These are phyloP conservation scores for Nomada lathburiana DNA, from an alignment of 2,888 invertebrate genomes.

Conservation along the genomic window DNA sequence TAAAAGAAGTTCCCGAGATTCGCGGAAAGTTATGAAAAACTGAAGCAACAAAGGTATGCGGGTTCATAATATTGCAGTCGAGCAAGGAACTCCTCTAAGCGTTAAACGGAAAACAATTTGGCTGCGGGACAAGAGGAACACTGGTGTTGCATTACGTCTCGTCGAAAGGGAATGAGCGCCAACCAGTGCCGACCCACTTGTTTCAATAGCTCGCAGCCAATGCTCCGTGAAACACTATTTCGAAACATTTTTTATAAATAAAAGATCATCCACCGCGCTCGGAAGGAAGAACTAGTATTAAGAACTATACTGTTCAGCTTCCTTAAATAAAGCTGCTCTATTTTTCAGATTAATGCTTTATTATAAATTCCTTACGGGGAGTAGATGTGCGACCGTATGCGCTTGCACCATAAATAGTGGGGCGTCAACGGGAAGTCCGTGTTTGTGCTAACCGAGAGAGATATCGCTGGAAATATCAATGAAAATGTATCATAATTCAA, in stretches of 20 bases:
- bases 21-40: conserved; percentile 12
- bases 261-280: conserved; percentile 28
- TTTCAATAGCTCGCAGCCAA: conserved; percentile 53
- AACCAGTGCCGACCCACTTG: conserved; percentile 72
- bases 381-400: background rate
- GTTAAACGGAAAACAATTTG: conserved; percentile 69
- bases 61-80: conserved; percentile 7
- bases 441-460: background rate
- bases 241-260: conserved; percentile 56
- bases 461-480: background rate
- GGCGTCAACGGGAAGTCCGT: too few relatives aligned
- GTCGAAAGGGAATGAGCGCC: conserved; percentile 66
- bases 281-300: background rate
- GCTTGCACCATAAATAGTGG: background rate
- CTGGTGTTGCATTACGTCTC: conserved; percentile 77
- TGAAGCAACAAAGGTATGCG: background rate
- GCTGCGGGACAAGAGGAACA: conserved; percentile 72
- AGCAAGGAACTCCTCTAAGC: conserved; percentile 40
- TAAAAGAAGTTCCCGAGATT: background rate
- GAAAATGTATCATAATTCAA: background rate
- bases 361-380: background rate
- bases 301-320: background rate
- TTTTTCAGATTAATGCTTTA: background rate
- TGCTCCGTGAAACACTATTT: conserved; percentile 46
- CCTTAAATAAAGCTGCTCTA: background rate